Conservation (phyloP, 1,140 invertebrate genomes). For the Dreissena polymorpha region DNA sequence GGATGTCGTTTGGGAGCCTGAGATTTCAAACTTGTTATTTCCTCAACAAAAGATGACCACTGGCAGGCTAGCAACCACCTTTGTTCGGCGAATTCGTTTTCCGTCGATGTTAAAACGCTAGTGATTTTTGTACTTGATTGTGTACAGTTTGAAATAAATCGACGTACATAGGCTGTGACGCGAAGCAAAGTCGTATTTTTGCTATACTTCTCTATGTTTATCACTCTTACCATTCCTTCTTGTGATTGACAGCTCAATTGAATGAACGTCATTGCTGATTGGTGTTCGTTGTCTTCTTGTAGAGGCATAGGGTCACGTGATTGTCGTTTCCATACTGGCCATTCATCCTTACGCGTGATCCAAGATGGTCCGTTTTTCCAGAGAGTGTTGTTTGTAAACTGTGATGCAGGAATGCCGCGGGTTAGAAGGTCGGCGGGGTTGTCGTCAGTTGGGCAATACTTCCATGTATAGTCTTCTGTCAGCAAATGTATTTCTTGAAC, state of each 20-base stretch:
- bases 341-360: not conserved
- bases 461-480: not conserved
- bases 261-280: not conserved
- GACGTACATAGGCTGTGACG: not conserved
- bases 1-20: conserved; percentile 8
- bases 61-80: not conserved
- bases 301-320: not conserved
- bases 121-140: not conserved
- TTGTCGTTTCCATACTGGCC: conserved; percentile 8
- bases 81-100: conserved; percentile 1
- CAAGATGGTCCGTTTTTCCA: conserved; percentile 9
- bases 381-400: conserved; percentile 15
- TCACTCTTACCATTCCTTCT: not conserved
- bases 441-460: conserved; percentile 41
- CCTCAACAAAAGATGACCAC: not conserved
- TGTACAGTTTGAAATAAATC: conserved; percentile 10
- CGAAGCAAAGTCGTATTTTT: not conserved
- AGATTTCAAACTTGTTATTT: not conserved
- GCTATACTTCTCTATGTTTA: not conserved
- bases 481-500: conserved; percentile 33
- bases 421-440: conserved; percentile 45
- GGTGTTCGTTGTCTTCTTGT: not conserved
- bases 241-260: not conserved
- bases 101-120: not conserved
- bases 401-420: conserved; percentile 22